Base-by-base conservation (phyloP, 2,113 vertebrate species). In the Agapornis roseicollis region DNA sequence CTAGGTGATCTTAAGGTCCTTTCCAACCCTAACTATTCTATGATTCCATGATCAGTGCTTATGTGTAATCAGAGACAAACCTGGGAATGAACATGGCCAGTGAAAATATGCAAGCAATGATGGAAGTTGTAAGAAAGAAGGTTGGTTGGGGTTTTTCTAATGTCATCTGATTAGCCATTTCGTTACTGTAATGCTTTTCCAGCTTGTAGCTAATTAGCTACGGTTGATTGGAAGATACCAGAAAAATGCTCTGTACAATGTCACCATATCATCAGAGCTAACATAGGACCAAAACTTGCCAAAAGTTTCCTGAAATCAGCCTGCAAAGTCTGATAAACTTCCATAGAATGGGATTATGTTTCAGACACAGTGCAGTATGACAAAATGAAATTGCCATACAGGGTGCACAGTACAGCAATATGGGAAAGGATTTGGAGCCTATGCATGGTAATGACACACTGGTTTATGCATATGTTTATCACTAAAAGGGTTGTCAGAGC, bases 301-400 rank as follows among this genome's bases (percentile, higher is more conserved):
- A 87, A 91, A 85, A 89, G 41, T 17, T 44, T 71, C 23, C 83
- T 60, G 24, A 14, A 89, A 70, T 58, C 41, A 66, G 72, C 20
- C 64, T 90, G 61, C 16, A 94, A 92, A 88, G 39, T 46, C 88
- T 87, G 74, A 89, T 80, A 94, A 90, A 92, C 31, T 88, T 84
- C 56, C 70, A 61, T 16, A 50, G 42, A 85, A 96, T 94, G 55
- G 63, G 77, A 93, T 94, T 74, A 68, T 42, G 14, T 83, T 63
- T 88, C 76, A 85, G 60, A 89, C 65, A 63, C 20, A 65, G 63
- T 49, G 37, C 55, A 80, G 84, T 92, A 90, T 91, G 81, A 81
- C 63, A 76, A 82, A 90, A 90, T 33, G 3, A 94, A 83, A 90
- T 82, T 96, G 73, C 44, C 0, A 0, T 84, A 79, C n/a, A 86